A percentile compares a stretch with the other conserved stretches of the same genome.
These are phyloP conservation scores for Pharmacophagus antenor DNA, from an alignment of 2,888 invertebrate species.

Conservation along the genomic window DNA sequence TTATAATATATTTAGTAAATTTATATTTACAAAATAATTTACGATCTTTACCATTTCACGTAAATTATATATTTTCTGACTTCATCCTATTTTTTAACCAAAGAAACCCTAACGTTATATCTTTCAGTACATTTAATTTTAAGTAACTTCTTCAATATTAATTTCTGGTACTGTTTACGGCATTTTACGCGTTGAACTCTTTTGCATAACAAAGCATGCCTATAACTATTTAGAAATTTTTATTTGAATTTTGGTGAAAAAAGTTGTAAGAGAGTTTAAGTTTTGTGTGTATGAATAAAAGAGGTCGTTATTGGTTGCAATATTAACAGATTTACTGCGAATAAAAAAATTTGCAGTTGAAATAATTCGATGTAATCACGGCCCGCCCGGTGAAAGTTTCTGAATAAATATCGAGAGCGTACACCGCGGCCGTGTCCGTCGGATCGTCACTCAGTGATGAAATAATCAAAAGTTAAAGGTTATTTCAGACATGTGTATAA, in stretches of 20 bases:
- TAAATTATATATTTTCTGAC: not conserved
- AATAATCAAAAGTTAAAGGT: slow-evolving; percentile 4
- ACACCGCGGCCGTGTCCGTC: slow-evolving; percentile 29
- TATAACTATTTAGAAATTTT: too few relatives aligned
- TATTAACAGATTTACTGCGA: not conserved
- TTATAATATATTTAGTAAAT: too few relatives aligned
- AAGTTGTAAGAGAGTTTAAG: too few relatives aligned
- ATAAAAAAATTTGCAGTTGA: not conserved
- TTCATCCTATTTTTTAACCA: not conserved
- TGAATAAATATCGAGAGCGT: slow-evolving; percentile 32
- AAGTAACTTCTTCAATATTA: too few relatives aligned
- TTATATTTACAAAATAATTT: too few relatives aligned
- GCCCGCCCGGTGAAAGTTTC: slow-evolving; percentile 32
- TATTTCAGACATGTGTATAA: not conserved
- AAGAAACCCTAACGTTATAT: not conserved
- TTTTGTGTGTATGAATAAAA: not conserved
- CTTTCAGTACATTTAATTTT: not conserved
- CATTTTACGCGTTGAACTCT: not conserved
- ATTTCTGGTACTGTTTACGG: not conserved
- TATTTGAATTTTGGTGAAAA: too few relatives aligned
- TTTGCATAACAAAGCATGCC: not conserved
- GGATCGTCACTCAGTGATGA: slow-evolving; percentile 17
- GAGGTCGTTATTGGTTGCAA: not conserved
- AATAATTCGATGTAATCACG: not conserved
- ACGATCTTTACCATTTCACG: too few relatives aligned